Evolutionary conservation across 2,888 invertebrate genomes (phyloP), one percentile per base, ranked within the genome.

Genomic region (Platycheirus albimanus): DNA sequence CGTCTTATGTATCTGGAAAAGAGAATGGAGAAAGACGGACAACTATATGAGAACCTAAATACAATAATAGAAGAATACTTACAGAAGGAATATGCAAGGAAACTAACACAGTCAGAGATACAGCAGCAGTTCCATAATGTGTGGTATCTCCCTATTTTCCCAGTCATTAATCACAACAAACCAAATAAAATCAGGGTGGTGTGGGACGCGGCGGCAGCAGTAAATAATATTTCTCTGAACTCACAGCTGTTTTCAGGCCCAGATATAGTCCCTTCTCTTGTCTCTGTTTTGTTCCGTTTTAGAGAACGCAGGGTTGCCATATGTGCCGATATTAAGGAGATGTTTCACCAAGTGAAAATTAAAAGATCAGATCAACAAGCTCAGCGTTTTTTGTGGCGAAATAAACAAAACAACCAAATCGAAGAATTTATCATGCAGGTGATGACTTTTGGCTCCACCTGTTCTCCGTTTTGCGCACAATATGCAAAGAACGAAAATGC

Each of bases 301-400:
- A 24, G 24, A 24, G 24, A 24, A 24, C 3, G 24, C 3, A 24
- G 24, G 24, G 6, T 24, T 4, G 24, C 6, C 24, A 24, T 24
- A 24, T 24, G 24, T 24, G 24, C 36, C 0, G 36, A 52, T 30
- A 72, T 63, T 38, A 20, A 49, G n/a, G 61, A 63, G 49, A 75
- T 75, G 74, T 66, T 75, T 43, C 56, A 56, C 28, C 66, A 67
- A 15, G 66, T 67, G 3, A 11, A n/a, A 0, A 45, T 67, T 19
- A 20, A 30, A 10, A 33, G 38, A 13, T 11, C 52, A 30, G 67
- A 75, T 38, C 75, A 64, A 20, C 15, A 74, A 30, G 11, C 87
- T 24, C 86, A 87, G 56, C 36, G 86, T 24, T 86, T 86, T 84
- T 41, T 87, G 4, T 88, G 87, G 87, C 54, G 86, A 10, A 24